Conservation (phyloP, 1,140 invertebrate species). For the Bombus fervidus region DNA sequence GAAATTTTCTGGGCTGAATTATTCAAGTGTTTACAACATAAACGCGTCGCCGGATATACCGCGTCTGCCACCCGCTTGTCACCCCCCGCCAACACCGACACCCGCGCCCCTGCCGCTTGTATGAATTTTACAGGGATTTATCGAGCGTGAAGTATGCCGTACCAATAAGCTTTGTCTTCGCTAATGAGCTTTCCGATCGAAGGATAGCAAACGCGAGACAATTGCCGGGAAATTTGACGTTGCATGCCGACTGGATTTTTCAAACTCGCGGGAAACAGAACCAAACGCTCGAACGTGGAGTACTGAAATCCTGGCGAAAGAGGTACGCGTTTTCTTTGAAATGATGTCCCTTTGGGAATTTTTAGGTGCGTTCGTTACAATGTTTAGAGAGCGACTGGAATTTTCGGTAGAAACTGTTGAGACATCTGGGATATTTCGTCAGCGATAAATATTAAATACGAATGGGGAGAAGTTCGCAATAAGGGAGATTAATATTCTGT, state of each 20-base stretch:
- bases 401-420: too few relatives aligned
- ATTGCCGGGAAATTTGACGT: slow-evolving; percentile 11
- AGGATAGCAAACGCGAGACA: slow-evolving; percentile 13
- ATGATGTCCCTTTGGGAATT: neutral
- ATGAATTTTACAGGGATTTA: slow-evolving; percentile 54
- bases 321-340: neutral
- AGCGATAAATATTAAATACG: too few relatives aligned
- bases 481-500: too few relatives aligned
- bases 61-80: neutral
- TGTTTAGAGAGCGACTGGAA: too few relatives aligned
- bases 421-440: too few relatives aligned
- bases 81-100: too few relatives aligned
- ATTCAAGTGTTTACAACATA: slow-evolving; percentile 56
- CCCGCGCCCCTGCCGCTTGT: neutral
- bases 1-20: slow-evolving; percentile 52
- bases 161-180: slow-evolving; percentile 48
- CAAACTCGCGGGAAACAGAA: too few relatives aligned
- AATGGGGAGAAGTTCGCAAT: too few relatives aligned
- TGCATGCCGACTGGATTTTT: too few relatives aligned
- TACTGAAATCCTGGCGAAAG: neutral
- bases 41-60: slow-evolving; percentile 24
- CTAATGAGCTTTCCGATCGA: slow-evolving; percentile 40
- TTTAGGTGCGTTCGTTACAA: neutral
- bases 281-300: too few relatives aligned
- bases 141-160: slow-evolving; percentile 48